phyloP scores from a whole-genome alignment of 2,113 vertebrate genomes.

The Burhinus oedicnemus region DNA sequence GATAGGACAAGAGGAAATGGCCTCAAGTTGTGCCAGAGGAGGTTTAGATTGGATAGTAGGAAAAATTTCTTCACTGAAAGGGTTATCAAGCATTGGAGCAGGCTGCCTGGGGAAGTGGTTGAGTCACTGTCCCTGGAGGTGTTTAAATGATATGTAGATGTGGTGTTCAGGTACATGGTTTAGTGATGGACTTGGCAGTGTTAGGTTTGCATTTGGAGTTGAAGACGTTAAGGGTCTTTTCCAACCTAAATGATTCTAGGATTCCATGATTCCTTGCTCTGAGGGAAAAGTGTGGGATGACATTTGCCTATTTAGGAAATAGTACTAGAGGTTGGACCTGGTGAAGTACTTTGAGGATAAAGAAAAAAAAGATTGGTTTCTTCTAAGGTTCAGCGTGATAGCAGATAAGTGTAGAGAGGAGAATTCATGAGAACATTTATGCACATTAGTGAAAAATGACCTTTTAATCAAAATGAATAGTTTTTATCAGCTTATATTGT shows the following conservation, averaged over 20 bases:
- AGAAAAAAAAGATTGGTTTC: neutral
- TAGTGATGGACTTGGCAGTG: neutral
- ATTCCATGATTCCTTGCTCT: neutral
- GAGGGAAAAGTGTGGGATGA: neutral
- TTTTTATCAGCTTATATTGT: neutral
- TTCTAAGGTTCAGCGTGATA: neutral
- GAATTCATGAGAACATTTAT: neutral
- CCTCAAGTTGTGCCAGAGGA: neutral
- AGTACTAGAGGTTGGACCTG: neutral
- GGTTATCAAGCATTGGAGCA: neutral
- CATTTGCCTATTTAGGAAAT: neutral
- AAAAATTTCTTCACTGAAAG: neutral
- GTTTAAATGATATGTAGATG: neutral
- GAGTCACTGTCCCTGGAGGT: neutral
- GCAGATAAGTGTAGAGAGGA: neutral
- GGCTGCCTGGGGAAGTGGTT: neutral
- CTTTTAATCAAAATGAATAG: neutral
- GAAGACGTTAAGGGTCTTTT: neutral
- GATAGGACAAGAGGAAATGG: neutral
- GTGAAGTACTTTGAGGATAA: neutral
- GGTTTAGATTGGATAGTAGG: neutral
- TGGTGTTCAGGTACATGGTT: neutral
- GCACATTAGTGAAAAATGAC: neutral
- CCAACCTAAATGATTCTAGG: neutral
- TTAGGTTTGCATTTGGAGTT: neutral